Conservation (phyloP, 2,113 vertebrate species). For the Pygoscelis antarcticus region DNA sequence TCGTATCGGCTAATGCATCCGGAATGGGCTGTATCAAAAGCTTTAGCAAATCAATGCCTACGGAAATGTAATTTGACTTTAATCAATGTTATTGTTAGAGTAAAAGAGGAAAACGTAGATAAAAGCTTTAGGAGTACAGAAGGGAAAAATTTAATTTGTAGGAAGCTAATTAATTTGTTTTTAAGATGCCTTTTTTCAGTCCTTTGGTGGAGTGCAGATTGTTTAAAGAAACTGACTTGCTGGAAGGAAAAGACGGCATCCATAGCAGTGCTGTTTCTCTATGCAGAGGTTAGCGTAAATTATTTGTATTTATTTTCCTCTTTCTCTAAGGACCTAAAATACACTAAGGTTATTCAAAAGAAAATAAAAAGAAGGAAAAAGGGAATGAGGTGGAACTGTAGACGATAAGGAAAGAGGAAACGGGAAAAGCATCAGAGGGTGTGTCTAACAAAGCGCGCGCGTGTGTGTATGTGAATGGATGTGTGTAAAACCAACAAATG, state of each 20-base stretch:
- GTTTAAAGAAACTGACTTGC: not conserved
- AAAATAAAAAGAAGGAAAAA: not conserved
- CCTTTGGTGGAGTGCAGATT: not conserved
- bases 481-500: not conserved
- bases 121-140: constrained; percentile 1
- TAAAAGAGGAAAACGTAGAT: not conserved
- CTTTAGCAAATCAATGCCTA: constrained; percentile 16
- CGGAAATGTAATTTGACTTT: not conserved
- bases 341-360: not conserved
- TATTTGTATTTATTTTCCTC: not conserved
- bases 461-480: too few relatives aligned
- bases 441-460: not conserved
- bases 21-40: not conserved
- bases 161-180: not conserved
- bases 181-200: not conserved
- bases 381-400: not conserved
- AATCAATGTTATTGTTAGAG: constrained; percentile 12
- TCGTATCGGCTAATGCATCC: not conserved
- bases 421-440: not conserved
- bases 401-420: not conserved
- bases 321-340: not conserved
- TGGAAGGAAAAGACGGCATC: not conserved
- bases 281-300: not conserved
- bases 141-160: not conserved
- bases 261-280: not conserved